Evolutionary conservation across 2,113 vertebrate genomes (phyloP).

Genomic region (Aptenodytes forsteri): DNA sequence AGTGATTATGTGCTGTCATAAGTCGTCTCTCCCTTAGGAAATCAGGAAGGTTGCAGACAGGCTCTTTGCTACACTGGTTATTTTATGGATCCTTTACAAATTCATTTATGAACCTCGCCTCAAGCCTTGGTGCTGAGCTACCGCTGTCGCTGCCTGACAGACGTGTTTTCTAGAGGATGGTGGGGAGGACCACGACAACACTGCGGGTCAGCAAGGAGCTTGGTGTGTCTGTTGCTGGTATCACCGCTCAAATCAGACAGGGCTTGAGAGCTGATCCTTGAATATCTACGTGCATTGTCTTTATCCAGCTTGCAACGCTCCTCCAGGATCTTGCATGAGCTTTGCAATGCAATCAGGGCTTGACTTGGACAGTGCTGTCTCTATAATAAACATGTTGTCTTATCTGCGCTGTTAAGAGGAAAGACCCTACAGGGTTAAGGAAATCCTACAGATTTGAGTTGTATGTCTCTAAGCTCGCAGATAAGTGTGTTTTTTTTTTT

Average conservation of each 20-base stretch:
- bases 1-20: background rate
- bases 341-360: background rate
- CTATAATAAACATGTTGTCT: background rate
- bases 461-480: accelerated
- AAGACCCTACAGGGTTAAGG: background rate
- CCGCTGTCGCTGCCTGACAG: background rate
- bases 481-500: background rate
- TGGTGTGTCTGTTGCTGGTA: background rate
- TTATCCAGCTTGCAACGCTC: background rate
- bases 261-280: background rate
- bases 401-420: background rate
- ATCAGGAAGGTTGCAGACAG: background rate
- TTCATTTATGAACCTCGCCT: background rate
- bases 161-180: background rate
- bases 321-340: background rate
- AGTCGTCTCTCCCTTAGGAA: background rate
- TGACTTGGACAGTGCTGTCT: background rate
- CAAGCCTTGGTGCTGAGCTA: background rate
- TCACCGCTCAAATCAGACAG: background rate
- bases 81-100: background rate
- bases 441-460: background rate
- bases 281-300: background rate
- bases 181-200: accelerated
- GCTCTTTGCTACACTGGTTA: background rate
- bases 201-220: background rate